Percentiles rank a stretch among this genome's conserved stretches.
These are phyloP conservation scores for Parauchenoglanis ngamensis DNA, from an alignment of 2,797 vertebrate genomes.

Conservation along the genomic window DNA sequence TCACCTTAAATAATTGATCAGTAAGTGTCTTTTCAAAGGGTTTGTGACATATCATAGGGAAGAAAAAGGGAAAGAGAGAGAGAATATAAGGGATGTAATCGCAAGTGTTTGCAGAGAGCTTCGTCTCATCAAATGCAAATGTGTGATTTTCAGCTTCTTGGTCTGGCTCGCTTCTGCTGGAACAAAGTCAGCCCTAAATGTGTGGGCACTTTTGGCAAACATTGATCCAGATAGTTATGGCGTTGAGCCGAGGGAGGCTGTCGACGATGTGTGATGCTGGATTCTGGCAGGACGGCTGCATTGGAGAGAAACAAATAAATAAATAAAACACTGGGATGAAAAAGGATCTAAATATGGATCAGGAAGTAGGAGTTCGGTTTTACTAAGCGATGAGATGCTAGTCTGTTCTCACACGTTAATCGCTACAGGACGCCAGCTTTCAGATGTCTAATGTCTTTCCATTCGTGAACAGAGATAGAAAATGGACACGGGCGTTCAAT, in stretches of 20 bases:
- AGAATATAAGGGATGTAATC: not conserved
- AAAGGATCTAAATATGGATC: conserved; percentile 69
- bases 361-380: conserved; percentile 59
- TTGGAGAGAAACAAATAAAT: conserved; percentile 54
- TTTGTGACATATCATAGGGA: not conserved
- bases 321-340: conserved; percentile 36
- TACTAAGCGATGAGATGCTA: not conserved
- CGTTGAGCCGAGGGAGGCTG: conserved; percentile 67
- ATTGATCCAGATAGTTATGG: conserved; percentile 67
- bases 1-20: not conserved
- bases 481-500: not conserved
- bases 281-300: conserved; percentile 63
- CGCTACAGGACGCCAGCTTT: not conserved
- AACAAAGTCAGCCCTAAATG: conserved; percentile 39
- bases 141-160: conserved; percentile 14
- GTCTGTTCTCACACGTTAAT: not conserved
- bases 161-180: conserved; percentile 4
- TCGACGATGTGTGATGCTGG: conserved; percentile 67
- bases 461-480: not conserved
- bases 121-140: not conserved
- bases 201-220: conserved; percentile 48
- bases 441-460: not conserved
- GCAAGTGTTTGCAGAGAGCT: not conserved
- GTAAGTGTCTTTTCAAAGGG: not conserved
- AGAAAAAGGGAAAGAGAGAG: too few relatives aligned